These are phyloP conservation scores for Ornithorhynchus anatinus DNA, from an alignment of 2,113 vertebrate genomes.

Conservation along the genomic window DNA sequence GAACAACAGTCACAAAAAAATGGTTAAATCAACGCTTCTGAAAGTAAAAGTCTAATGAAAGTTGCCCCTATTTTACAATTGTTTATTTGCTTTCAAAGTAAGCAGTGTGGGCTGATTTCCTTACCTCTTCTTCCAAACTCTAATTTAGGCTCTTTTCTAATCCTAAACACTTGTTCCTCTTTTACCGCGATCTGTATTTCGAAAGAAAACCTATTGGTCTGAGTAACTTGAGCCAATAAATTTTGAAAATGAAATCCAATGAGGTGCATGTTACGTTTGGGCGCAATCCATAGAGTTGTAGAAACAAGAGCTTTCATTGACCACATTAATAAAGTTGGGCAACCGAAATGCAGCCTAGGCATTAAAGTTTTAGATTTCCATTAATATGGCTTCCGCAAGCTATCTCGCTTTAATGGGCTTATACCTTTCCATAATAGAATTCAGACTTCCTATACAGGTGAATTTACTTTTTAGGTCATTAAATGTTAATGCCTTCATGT, in stretches of 20 bases:
- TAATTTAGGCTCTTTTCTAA: not conserved
- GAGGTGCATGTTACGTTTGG: not conserved
- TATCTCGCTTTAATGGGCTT: constrained; percentile 50
- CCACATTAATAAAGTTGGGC: constrained; percentile 45
- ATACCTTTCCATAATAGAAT: constrained; percentile 53
- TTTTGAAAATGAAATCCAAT: not conserved
- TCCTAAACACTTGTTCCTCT: not conserved
- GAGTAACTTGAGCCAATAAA: not conserved
- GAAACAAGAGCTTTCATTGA: constrained; percentile 26
- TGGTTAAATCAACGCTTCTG: not conserved
- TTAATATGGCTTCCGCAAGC: constrained; percentile 40
- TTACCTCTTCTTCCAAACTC: not conserved
- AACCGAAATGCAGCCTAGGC: constrained; percentile 45
- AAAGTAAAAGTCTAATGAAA: constrained; percentile 17
- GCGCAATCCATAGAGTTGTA: not conserved
- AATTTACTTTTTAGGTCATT: constrained; percentile 65
- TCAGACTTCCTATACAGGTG: constrained; percentile 52
- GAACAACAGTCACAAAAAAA: not conserved
- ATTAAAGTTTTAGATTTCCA: constrained; percentile 64
- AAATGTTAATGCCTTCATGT: constrained; percentile 67
- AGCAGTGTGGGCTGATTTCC: not conserved
- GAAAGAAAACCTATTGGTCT: not conserved
- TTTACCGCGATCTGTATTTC: not conserved
- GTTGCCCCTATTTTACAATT: not conserved
- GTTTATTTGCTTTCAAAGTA: not conserved